A percentile compares a stretch with the other conserved stretches of the same genome.
Conservation (phyloP, 2,113 vertebrate genomes). For the Seriola quinqueradiata region DNA sequence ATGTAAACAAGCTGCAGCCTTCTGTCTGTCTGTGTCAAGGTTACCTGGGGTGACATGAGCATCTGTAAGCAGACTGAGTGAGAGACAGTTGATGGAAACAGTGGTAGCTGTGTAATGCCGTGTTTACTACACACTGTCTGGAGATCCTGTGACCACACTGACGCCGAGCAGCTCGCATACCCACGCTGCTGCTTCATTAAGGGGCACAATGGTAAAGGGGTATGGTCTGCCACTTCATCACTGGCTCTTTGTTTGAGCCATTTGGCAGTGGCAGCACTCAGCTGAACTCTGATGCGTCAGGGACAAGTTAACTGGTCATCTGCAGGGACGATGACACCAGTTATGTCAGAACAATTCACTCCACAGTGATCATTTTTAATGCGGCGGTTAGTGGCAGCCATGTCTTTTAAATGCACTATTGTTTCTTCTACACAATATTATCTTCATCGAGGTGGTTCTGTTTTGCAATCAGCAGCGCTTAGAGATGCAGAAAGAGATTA, state of each 20-base stretch:
- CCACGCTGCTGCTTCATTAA: slow-evolving; percentile 50
- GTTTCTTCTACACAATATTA: neutral
- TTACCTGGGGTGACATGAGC: neutral
- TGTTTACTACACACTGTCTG: slow-evolving; percentile 44
- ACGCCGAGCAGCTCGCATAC: slow-evolving; percentile 42
- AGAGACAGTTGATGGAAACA: slow-evolving; percentile 26
- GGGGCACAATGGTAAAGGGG: slow-evolving; percentile 46
- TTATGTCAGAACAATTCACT: slow-evolving; percentile 12
- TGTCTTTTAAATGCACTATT: slow-evolving; percentile 2
- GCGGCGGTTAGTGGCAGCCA: accelerated
- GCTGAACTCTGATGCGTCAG: slow-evolving; percentile 59
- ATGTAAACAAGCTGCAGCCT: neutral
- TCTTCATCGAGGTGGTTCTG: neutral
- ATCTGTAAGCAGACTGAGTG: neutral
- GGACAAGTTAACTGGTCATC: slow-evolving; percentile 39
- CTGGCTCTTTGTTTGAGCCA: slow-evolving; percentile 64
- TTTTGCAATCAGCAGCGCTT: neutral
- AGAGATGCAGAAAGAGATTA: neutral
- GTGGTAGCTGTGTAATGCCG: slow-evolving; percentile 21
- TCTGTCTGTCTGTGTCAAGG: too few species aligned
- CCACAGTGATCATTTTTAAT: neutral
- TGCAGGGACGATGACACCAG: slow-evolving; percentile 12
- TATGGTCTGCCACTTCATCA: slow-evolving; percentile 44
- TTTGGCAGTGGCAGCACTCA: slow-evolving; percentile 43
- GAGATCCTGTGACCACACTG: slow-evolving; percentile 64